Evolutionary conservation across 2,113 vertebrate genomes (phyloP).

Genomic region (Phrynosoma blainvillii): DNA sequence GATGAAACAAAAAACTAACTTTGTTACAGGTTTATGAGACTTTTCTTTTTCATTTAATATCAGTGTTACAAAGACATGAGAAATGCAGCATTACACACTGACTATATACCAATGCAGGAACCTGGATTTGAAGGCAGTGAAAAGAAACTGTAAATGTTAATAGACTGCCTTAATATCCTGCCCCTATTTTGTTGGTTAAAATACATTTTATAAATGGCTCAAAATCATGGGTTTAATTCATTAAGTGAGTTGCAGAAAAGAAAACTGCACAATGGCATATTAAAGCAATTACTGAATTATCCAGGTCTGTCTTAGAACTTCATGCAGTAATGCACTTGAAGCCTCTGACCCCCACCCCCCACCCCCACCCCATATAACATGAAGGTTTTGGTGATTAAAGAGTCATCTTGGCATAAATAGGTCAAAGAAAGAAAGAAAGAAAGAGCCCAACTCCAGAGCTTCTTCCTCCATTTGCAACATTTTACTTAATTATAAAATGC

Average conservation of each 20-base stretch:
- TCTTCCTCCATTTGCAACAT: slow-evolving; percentile 40
- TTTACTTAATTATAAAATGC: slow-evolving; percentile 64
- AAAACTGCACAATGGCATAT: slow-evolving; percentile 23
- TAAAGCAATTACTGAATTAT: slow-evolving; percentile 62
- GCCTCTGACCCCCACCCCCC: slow-evolving; percentile 49
- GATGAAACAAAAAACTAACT: neutral
- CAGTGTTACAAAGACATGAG: neutral
- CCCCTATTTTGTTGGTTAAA: slow-evolving; percentile 6
- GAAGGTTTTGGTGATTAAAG: slow-evolving; percentile 56
- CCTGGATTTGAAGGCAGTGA: neutral
- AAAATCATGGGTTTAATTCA: slow-evolving; percentile 20
- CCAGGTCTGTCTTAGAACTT: slow-evolving; percentile 43
- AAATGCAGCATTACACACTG: slow-evolving; percentile 7
- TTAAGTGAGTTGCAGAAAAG: slow-evolving; percentile 31
- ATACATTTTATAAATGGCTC: slow-evolving; percentile 28
- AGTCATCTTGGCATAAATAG: slow-evolving; percentile 58
- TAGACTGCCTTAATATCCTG: slow-evolving; percentile 9
- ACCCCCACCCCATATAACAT: slow-evolving; percentile 16
- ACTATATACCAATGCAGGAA: neutral
- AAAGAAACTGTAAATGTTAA: slow-evolving; percentile 18
- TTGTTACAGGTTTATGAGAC: neutral
- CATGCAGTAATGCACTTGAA: slow-evolving; percentile 41
- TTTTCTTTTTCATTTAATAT: neutral
- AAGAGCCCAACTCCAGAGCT: slow-evolving; percentile 36
- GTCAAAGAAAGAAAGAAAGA: slow-evolving; percentile 32